Evolutionary conservation across 64 coral and sea anemone species (phyloP), one percentile per base, ranked within the genome.

Genomic region (Dendronephthya gigantea): DNA sequence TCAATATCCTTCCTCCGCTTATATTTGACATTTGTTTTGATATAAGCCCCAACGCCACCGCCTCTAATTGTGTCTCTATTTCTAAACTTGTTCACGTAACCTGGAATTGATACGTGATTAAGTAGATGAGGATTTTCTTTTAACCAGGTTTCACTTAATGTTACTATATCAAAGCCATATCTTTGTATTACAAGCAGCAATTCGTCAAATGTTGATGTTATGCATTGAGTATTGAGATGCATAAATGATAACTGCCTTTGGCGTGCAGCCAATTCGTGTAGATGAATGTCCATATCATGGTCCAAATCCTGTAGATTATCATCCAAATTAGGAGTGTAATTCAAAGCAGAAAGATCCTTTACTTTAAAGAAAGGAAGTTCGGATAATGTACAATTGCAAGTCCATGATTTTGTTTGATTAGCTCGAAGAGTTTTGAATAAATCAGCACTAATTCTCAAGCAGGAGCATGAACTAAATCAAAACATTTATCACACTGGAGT

Each of bases 321-420:
- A 6, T 58, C 51, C 1, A 11, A 4, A 45, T 4, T 45, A 4
- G 41, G 11, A 6, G 51, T 58, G 1, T 6, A n/a, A 17, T n/a
- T 15, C 51, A n/a, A 16, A 2, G 23, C 15, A 2, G 15, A 10
- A n/a, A 84, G 28, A 52, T 84, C 48, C 15, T 35, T 49, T 31
- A 56, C 52, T 48, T 51, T 84, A 48, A 84, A 84, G 48, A 84
- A 82, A 22, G 81, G 81, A 31, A 82, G 36, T 82, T 82, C 81
- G 40, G 81, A 40, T 37, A 82, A 39, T 23, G 43, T 82, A 82
- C 81, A 82, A n/a, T 82, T 39, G 25, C 81, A 82, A n/a, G 36
- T n/a, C 32, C 30, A 82, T 14, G 9, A 39, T 12, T 35, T 17
- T 6, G 81, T 48, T 58, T 85, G 49, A 31, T 38, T 34, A 31